A percentile compares a stretch with the other conserved stretches of the same genome.
Evolutionary conservation across 2,113 vertebrate species (phyloP).

Genomic region (Panthera tigris): DNA sequence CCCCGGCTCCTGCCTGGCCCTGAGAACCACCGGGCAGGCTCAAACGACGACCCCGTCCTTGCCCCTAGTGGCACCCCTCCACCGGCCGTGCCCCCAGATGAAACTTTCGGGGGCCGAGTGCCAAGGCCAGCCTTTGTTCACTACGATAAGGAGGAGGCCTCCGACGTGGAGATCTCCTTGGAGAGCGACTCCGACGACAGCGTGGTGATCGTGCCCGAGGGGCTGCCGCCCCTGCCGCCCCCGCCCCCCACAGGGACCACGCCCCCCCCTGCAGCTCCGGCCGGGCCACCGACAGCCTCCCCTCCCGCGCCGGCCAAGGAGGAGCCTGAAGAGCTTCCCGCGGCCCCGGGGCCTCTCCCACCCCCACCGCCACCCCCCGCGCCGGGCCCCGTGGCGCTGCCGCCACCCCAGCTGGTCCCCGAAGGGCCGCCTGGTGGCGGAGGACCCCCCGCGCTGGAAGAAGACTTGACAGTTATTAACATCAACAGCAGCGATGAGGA

Average conservation of each 20-base stretch:
- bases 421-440: conserved; percentile 57
- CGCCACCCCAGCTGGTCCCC: conserved; percentile 63
- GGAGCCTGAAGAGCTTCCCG: conserved; percentile 53
- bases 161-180: conserved; percentile 93
- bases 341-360: conserved; percentile 51
- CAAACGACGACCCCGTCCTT: conserved; percentile 81
- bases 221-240: conserved; percentile 80
- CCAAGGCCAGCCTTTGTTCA: conserved; percentile 91
- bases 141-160: conserved; percentile 92
- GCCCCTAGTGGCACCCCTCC: conserved; percentile 77
- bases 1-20: conserved; percentile 64
- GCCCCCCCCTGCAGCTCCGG: neutral
- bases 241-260: conserved; percentile 22
- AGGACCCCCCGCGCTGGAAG: conserved; percentile 77
- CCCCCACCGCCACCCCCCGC: conserved; percentile 35
- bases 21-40: conserved; percentile 71
- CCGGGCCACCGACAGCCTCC: conserved; percentile 34
- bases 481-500: conserved; percentile 94
- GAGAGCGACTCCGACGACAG: conserved; percentile 94
- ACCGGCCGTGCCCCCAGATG: conserved; percentile 78
- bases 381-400: conserved; percentile 47
- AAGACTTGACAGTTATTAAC: conserved; percentile 91
- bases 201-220: conserved; percentile 92
- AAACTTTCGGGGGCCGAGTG: conserved; percentile 83
- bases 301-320: conserved; percentile 56